Conservation (phyloP, 2,797 vertebrate species). For the Arnoldichthys spilopterus region DNA sequence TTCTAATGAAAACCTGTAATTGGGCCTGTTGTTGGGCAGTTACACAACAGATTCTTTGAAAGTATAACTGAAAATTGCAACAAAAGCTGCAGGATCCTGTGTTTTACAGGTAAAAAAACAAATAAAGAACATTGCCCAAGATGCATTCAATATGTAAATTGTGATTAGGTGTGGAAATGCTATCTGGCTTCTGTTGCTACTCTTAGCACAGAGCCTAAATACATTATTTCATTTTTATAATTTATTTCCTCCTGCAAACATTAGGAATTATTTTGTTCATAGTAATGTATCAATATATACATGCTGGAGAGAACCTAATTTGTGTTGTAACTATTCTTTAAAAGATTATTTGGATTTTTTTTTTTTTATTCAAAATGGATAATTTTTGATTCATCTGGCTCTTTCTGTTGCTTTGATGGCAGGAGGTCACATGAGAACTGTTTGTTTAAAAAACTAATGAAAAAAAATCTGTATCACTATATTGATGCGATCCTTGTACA, state of each 20-base stretch:
- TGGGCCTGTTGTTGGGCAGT: neutral
- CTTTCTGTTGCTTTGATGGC: slow-evolving; percentile 32
- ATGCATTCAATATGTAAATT: slow-evolving; percentile 30
- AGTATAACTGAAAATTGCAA: slow-evolving; percentile 30
- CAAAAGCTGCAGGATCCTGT: slow-evolving; percentile 19
- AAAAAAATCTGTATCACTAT: slow-evolving; percentile 36
- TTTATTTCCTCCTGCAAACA: slow-evolving; percentile 2
- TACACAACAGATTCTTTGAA: slow-evolving; percentile 28
- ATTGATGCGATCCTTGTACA: slow-evolving; percentile 45
- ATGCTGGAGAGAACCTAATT: slow-evolving; percentile 20
- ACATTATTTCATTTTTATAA: slow-evolving; percentile 1
- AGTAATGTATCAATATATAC: slow-evolving; percentile 26
- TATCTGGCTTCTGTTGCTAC: slow-evolving; percentile 13
- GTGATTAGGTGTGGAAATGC: slow-evolving; percentile 38
- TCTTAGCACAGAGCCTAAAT: slow-evolving; percentile 28
- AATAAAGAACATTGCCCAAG: slow-evolving; percentile 18
- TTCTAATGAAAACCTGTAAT: slow-evolving; percentile 24
- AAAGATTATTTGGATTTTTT: neutral
- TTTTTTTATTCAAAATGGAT: neutral
- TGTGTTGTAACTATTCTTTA: slow-evolving; percentile 10
- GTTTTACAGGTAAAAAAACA: slow-evolving; percentile 32
- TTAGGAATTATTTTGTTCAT: slow-evolving; percentile 6
- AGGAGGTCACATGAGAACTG: slow-evolving; percentile 19
- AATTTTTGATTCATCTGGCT: neutral
- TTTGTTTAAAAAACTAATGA: slow-evolving; percentile 6